Base-by-base conservation (phyloP, 2,113 vertebrate species). In the zebrafish (Danio rerio) region DNA sequence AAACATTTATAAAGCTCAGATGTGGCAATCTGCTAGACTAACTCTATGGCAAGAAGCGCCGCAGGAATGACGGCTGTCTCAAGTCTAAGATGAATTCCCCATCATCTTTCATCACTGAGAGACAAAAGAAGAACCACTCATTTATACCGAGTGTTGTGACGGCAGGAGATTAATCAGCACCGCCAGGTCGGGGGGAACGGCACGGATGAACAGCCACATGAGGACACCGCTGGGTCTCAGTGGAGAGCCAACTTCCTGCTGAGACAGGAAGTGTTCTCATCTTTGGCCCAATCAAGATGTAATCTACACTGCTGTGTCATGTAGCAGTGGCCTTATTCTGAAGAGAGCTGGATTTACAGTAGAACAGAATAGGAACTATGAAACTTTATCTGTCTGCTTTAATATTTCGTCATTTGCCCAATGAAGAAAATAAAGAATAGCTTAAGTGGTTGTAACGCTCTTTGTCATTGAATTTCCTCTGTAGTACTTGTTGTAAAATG, bases 241-340 rank as follows among this genome's bases (percentile, higher is more conserved):
- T n/a, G 15, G 81, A 78, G 81, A 70, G 18, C 45, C 31, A 20
- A 78, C 63, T 61, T 83, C 74, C 81, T 83, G 43, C 62, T 52
- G 72, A 40, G 78, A 83, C 78, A 84, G 78, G 72, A 88, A 85
- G 81, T 86, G 81, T 84, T 61, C 76, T 83, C 31, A 47, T 72
- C 47, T 56, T 63, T 65, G 40, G 49, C 69, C 47, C 70, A 82
- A 88, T 77, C 83, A 82, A 66, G 47, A 73, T 72, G 61, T 58
- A 70, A 80, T 88, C 56, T 81, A 11, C 58, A 80, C 53, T 49
- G 69, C 52, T 15, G 18, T 66, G 58, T 70, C 40, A 47, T 76
- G 47, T 20, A 50, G 59, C 73, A 56, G 56, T 66, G 62, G 49
- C 62, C 77, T 12, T 10, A 40, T 66, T 79, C n/a, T 42, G 47